Conservation (phyloP, 1,140 invertebrate genomes). For the Drosophila kepulauana region DNA sequence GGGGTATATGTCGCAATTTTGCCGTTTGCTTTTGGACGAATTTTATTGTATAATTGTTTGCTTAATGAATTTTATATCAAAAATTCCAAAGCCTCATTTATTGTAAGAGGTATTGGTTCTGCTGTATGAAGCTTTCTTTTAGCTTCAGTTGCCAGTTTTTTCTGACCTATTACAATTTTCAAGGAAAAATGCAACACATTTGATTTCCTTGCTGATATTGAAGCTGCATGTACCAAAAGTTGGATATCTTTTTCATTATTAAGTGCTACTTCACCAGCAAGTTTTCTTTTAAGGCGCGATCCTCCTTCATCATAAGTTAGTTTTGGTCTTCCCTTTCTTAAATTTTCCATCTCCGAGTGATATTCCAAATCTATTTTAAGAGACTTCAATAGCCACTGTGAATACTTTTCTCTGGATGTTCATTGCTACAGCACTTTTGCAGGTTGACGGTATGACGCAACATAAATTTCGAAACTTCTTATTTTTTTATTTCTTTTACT, state of each 20-base stretch:
- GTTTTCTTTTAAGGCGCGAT: background rate
- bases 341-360: background rate
- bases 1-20: background rate
- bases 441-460: slow-evolving; percentile 11
- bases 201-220: slow-evolving; percentile 26
- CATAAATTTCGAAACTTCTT: slow-evolving; percentile 12
- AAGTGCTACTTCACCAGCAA: background rate
- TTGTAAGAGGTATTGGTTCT: background rate
- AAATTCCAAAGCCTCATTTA: background rate
- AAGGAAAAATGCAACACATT: slow-evolving; percentile 3
- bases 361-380: slow-evolving; percentile 20
- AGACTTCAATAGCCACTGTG: slow-evolving; percentile 9
- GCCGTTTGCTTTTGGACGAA: background rate
- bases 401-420: slow-evolving; percentile 5
- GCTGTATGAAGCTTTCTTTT: background rate
- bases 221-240: slow-evolving; percentile 14
- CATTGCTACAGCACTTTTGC: slow-evolving; percentile 15
- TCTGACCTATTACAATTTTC: background rate
- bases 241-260: slow-evolving; percentile 5
- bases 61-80: no score
- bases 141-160: background rate
- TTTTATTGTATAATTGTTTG: no score
- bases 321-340: slow-evolving; percentile 11
- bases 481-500: no score
- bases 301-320: slow-evolving; percentile 16